Conservation (phyloP, 2,797 vertebrate species). For the Furcifer pardalis region DNA sequence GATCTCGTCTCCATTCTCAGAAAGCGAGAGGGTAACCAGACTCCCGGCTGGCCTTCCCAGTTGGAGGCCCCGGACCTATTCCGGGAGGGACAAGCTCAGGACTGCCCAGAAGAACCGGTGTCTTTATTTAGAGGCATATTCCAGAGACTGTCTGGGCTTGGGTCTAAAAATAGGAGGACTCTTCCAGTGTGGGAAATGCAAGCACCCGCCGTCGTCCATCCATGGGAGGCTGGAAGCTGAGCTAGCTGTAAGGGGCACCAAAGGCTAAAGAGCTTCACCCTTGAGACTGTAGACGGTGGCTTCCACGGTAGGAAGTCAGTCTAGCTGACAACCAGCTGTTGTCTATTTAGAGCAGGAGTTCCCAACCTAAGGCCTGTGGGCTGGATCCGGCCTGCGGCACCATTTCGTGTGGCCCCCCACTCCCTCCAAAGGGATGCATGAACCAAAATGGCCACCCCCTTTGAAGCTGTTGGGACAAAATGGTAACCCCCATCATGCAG, state of each 20-base stretch:
- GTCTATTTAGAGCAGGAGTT: too few relatives aligned
- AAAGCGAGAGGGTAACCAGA: not conserved
- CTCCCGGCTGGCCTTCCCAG: not conserved
- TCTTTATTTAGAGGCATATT: conserved; percentile 49
- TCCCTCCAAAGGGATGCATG: too few relatives aligned
- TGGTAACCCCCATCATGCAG: too few relatives aligned
- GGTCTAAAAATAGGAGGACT: conserved; percentile 51
- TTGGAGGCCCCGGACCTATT: conserved; percentile 12
- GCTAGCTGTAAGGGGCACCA: too few relatives aligned
- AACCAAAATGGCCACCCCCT: too few relatives aligned
- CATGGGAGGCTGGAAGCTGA: not conserved
- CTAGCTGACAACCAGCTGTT: too few relatives aligned
- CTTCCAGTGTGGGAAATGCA: conserved; percentile 52
- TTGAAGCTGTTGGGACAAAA: too few relatives aligned
- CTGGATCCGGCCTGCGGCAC: too few relatives aligned
- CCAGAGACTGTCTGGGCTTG: not conserved
- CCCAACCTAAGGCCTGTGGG: too few relatives aligned
- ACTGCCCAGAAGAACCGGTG: not conserved
- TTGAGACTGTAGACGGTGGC: not conserved
- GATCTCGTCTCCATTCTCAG: not conserved
- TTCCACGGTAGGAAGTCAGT: too few relatives aligned
- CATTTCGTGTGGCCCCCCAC: too few relatives aligned
- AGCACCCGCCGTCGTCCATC: not conserved
- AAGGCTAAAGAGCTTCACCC: too few relatives aligned
- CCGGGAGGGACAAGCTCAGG: not conserved